Evolutionary conservation across 2,797 vertebrate species (phyloP).

Genomic region (Intellagama lesueurii): DNA sequence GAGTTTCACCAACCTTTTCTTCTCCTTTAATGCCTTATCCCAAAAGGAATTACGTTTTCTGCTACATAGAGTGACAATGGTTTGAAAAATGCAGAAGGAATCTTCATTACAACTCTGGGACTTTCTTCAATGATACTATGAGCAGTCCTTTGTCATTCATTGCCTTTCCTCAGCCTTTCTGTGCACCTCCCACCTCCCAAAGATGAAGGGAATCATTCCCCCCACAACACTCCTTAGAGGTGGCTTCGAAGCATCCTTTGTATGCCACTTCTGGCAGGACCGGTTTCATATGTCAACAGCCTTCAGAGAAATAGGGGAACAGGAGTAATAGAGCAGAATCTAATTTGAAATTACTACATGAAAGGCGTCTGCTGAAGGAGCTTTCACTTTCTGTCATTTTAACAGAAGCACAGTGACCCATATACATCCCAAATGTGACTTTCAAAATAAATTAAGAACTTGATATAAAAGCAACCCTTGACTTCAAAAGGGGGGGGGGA

Average conservation of each 20-base stretch:
- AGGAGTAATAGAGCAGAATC: conserved; percentile 48
- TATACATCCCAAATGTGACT: conserved; percentile 59
- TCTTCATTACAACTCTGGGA: neutral
- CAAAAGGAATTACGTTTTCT: neutral
- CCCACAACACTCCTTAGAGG: conserved; percentile 50
- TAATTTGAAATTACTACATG: conserved; percentile 60
- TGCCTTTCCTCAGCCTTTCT: conserved; percentile 44
- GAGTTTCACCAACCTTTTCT: neutral
- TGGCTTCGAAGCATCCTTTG: conserved; percentile 55
- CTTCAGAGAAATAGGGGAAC: conserved; percentile 51
- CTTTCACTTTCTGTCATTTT: conserved; percentile 51
- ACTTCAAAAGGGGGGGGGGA: conserved; percentile 66
- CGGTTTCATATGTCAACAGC: conserved; percentile 46
- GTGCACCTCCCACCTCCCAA: conserved; percentile 12
- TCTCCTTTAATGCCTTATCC: conserved; percentile 24
- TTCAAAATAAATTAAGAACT: conserved; percentile 37
- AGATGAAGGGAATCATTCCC: conserved; percentile 39
- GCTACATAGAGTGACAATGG: neutral
- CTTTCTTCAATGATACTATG: conserved; percentile 34
- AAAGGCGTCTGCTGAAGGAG: conserved; percentile 58
- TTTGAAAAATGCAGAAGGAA: neutral
- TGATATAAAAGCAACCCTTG: conserved; percentile 66
- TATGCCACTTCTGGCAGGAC: conserved; percentile 40
- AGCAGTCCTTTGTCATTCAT: conserved; percentile 32
- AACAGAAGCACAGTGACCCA: conserved; percentile 67